Percentiles rank a stretch among this genome's conserved stretches.
phyloP scores from a whole-genome alignment of 2,113 vertebrate species.

The Callopanchax toddi region DNA sequence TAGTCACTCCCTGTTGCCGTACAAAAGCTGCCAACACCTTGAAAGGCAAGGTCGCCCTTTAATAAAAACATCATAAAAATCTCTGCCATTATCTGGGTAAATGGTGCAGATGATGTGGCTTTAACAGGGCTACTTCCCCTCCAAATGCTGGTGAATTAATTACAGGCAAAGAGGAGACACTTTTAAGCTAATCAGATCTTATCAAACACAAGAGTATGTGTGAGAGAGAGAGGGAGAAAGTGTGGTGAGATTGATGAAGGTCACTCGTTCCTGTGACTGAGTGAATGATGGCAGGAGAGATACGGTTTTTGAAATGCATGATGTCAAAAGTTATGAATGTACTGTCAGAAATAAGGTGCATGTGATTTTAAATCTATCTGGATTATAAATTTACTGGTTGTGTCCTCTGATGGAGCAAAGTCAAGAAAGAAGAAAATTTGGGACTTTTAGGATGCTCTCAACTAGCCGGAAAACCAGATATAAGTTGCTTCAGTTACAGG shows the following conservation, averaged over 20 bases:
- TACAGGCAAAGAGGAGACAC: slow-evolving; percentile 59
- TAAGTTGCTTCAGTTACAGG: no score
- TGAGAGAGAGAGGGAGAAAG: neutral
- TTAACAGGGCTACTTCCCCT: slow-evolving; percentile 58
- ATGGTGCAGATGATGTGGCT: slow-evolving; percentile 77
- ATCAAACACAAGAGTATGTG: slow-evolving; percentile 16
- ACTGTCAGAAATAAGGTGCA: neutral
- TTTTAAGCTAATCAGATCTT: slow-evolving; percentile 60
- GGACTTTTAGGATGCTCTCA: no score
- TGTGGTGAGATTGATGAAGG: slow-evolving; percentile 46
- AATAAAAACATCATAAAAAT: slow-evolving; percentile 74
- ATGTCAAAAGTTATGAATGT: slow-evolving; percentile 21
- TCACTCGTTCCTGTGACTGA: slow-evolving; percentile 37
- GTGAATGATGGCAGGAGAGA: slow-evolving; percentile 32
- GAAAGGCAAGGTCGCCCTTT: slow-evolving; percentile 68
- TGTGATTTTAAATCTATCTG: neutral
- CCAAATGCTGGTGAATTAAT: slow-evolving; percentile 72
- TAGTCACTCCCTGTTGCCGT: slow-evolving; percentile 42
- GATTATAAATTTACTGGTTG: slow-evolving; percentile 3
- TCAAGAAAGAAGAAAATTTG: neutral
- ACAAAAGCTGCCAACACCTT: slow-evolving; percentile 57
- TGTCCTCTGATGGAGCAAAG: no score
- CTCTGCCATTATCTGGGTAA: slow-evolving; percentile 74
- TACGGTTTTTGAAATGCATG: slow-evolving; percentile 35
- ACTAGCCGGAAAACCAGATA: no score